Evolutionary conservation across 2,113 vertebrate genomes (phyloP).

Genomic region (Triplophysa siluroides): DNA sequence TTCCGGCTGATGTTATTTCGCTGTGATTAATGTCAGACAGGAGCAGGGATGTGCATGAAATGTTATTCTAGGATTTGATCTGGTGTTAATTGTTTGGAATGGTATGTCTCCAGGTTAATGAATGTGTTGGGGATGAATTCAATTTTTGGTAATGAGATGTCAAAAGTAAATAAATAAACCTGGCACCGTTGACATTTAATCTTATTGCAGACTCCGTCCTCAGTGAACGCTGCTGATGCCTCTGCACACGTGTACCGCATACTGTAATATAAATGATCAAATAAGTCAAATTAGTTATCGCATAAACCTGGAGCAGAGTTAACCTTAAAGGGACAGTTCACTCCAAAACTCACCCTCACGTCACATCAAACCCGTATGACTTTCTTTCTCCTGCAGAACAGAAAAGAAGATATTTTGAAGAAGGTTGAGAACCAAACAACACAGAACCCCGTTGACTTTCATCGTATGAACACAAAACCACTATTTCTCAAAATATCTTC

Average conservation of each 20-base stretch:
- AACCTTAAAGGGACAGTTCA: too few species aligned
- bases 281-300: too few species aligned
- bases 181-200: slow-evolving; percentile 6
- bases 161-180: slow-evolving; percentile 16
- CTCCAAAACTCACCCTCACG: too few species aligned
- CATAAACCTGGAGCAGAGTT: too few species aligned
- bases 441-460: too few species aligned
- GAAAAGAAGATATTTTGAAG: too few species aligned
- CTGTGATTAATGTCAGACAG: neutral
- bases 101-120: slow-evolving; percentile 12
- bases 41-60: neutral
- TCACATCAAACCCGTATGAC: too few species aligned
- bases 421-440: too few species aligned
- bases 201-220: slow-evolving; percentile 41
- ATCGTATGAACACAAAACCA: too few species aligned
- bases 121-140: slow-evolving; percentile 1
- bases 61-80: slow-evolving; percentile 11
- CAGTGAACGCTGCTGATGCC: neutral
- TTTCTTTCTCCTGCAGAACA: too few species aligned
- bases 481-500: too few species aligned
- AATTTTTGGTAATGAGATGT: slow-evolving; percentile 15
- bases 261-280: too few species aligned
- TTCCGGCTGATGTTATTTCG: slow-evolving; percentile 7
- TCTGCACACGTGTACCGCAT: neutral
- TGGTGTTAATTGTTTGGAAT: slow-evolving; percentile 23